Evolutionary conservation across 2,113 vertebrate genomes (phyloP).

Genomic region (Salminus brasiliensis): DNA sequence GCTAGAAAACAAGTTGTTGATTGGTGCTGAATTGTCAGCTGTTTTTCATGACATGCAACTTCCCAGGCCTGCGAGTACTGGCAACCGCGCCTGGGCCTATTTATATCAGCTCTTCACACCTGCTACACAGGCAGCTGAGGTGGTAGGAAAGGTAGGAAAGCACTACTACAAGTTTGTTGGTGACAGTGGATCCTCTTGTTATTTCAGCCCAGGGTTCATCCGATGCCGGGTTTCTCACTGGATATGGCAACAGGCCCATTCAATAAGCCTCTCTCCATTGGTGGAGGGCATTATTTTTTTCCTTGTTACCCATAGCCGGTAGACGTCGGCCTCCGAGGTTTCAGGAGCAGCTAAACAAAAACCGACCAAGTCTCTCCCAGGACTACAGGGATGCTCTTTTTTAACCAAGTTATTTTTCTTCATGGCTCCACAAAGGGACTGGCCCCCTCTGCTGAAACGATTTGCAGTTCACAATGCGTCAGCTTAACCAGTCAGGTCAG

Average conservation of each 20-base stretch:
- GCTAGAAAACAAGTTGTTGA: slow-evolving; percentile 68
- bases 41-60: slow-evolving; percentile 61
- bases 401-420: slow-evolving; percentile 74
- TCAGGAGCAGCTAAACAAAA: slow-evolving; percentile 72
- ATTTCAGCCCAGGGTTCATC: slow-evolving; percentile 53
- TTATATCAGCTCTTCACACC: slow-evolving; percentile 53
- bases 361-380: slow-evolving; percentile 72
- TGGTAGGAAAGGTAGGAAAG: slow-evolving; percentile 51
- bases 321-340: slow-evolving; percentile 55
- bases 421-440: slow-evolving; percentile 73
- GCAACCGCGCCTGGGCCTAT: slow-evolving; percentile 47
- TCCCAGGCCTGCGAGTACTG: slow-evolving; percentile 55
- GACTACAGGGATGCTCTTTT: slow-evolving; percentile 76
- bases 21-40: slow-evolving; percentile 60
- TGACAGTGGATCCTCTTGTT: slow-evolving; percentile 52
- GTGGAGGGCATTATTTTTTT: slow-evolving; percentile 49
- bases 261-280: slow-evolving; percentile 48
- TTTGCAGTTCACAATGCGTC: slow-evolving; percentile 81
- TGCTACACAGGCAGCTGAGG: slow-evolving; percentile 52
- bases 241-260: slow-evolving; percentile 49
- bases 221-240: slow-evolving; percentile 45
- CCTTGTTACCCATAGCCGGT: slow-evolving; percentile 60
- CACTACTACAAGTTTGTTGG: slow-evolving; percentile 47
- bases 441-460: slow-evolving; percentile 78
- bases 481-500: slow-evolving; percentile 84